A percentile compares a stretch with the other conserved stretches of the same genome.
Evolutionary conservation across 2,797 vertebrate species (phyloP).

Genomic region (Sebastes minor): DNA sequence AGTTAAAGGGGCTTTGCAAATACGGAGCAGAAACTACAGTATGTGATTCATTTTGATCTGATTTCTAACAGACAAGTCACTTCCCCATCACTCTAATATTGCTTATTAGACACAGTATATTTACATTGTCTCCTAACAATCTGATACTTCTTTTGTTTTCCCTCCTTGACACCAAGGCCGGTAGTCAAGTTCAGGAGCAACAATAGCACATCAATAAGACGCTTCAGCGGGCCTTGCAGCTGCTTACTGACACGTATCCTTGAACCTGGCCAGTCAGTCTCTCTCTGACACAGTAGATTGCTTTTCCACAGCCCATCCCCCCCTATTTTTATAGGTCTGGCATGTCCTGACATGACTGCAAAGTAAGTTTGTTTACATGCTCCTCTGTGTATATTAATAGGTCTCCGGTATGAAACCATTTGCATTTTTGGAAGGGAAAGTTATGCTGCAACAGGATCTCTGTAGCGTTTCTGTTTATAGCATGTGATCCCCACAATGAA

Average conservation of each 20-base stretch:
- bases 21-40: background rate
- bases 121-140: background rate
- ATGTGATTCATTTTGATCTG: background rate
- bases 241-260: no score
- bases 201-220: background rate
- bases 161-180: background rate
- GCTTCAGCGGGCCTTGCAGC: no score
- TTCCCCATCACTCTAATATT: background rate
- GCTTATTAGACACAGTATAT: background rate
- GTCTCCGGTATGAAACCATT: background rate
- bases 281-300: background rate
- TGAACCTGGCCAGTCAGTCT: background rate
- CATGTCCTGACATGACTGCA: background rate
- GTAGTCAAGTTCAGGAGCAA: background rate
- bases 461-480: background rate
- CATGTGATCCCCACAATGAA: background rate
- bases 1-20: background rate
- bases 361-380: background rate
- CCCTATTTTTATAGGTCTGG: background rate
- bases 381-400: constrained; percentile 23
- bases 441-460: background rate
- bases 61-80: background rate
- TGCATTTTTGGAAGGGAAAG: background rate
- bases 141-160: background rate
- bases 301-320: no score